Percentiles rank a stretch among this genome's conserved stretches.
Conservation (phyloP, 2,888 invertebrate genomes). For the Ichneumoninae sp. region DNA sequence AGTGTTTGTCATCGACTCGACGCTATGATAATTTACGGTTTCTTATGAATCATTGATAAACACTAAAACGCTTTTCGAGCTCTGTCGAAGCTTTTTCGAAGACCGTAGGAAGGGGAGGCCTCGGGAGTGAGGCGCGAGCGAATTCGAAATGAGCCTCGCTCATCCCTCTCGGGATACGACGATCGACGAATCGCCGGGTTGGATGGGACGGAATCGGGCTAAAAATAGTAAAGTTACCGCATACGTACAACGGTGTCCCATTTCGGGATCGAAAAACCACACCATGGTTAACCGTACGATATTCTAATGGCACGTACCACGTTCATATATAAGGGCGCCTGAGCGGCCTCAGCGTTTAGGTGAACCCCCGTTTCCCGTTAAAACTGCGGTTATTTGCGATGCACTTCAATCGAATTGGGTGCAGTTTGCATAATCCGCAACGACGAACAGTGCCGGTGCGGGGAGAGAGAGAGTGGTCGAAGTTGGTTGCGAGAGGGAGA, state of each 20-base stretch:
- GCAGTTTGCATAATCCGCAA: constrained; percentile 83
- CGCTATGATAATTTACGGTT: constrained; percentile 20
- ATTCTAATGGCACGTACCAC: constrained; percentile 76
- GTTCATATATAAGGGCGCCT: constrained; percentile 48
- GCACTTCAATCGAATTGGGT: constrained; percentile 83
- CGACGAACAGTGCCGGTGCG: constrained; percentile 68
- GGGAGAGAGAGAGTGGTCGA: constrained; percentile 2
- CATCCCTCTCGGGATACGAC: constrained; percentile 25
- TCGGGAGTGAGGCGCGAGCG: background rate
- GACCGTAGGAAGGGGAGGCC: constrained; percentile 3
- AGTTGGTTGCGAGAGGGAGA: constrained; percentile 26
- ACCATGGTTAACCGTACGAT: constrained; percentile 67
- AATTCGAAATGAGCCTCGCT: constrained; percentile 29
- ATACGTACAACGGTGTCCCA: constrained; percentile 53
- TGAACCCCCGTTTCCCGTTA: constrained; percentile 75
- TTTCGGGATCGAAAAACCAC: constrained; percentile 60
- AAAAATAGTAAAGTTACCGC: constrained; percentile 10
- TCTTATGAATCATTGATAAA: constrained; percentile 48
- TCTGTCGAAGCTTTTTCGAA: constrained; percentile 8
- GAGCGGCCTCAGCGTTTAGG: constrained; percentile 75
- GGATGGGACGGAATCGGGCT: constrained; percentile 3
- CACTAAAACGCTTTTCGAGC: constrained; percentile 44
- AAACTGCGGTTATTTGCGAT: constrained; percentile 83
- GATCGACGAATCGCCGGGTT: constrained; percentile 36
- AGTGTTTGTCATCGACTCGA: background rate